Percentiles rank a stretch among this genome's conserved stretches.
These are phyloP conservation scores for Orthosia incerta DNA, from an alignment of 2,888 invertebrate species.

Conservation along the genomic window DNA sequence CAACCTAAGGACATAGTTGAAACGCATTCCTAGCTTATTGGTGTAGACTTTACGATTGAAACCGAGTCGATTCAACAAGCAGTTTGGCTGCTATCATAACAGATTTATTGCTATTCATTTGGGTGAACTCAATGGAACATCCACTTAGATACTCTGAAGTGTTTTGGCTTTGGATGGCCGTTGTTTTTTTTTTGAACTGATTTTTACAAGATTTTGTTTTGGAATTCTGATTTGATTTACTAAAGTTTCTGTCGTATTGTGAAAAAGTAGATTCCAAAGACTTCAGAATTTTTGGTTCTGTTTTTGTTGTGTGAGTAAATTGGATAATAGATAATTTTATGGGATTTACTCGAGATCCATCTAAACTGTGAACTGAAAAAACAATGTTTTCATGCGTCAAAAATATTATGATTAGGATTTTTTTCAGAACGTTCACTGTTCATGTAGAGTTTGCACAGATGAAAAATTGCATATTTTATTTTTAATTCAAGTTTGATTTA, in stretches of 20 bases:
- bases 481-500: constrained; percentile 12
- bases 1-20: constrained; percentile 78
- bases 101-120: constrained; percentile 72
- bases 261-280: neutral
- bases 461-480: constrained; percentile 52
- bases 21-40: constrained; percentile 79
- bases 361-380: neutral
- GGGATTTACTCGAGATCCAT: neutral
- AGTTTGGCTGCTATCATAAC: constrained; percentile 73
- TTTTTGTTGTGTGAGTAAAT: neutral
- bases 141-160: constrained; percentile 58
- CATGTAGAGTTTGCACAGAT: constrained; percentile 2
- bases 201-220: neutral
- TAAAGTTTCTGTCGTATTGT: neutral
- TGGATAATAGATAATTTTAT: neutral
- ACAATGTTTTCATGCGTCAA: neutral
- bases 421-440: neutral
- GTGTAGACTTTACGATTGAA: constrained; percentile 73
- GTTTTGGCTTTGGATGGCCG: constrained; percentile 29
- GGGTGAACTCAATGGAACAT: constrained; percentile 67
- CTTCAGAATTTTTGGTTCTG: neutral
- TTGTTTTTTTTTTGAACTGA: neutral
- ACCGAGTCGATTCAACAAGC: constrained; percentile 68
- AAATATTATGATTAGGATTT: neutral
- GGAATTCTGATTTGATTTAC: neutral